Evolutionary conservation across 2,888 invertebrate species (phyloP), one percentile per base, ranked within the genome.

Genomic region (Dysmachus trigonus): DNA sequence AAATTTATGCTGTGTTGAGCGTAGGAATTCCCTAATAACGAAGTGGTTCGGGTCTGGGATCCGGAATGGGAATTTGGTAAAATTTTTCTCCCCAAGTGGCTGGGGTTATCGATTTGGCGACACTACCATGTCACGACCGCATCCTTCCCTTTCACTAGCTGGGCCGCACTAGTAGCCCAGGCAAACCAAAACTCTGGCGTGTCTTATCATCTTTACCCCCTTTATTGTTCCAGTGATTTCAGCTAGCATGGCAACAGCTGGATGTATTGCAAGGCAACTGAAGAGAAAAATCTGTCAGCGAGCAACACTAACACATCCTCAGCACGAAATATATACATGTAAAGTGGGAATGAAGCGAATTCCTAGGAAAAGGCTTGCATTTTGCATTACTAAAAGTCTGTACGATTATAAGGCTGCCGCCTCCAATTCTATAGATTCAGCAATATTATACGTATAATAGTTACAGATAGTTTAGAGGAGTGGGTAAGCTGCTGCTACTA

Each of bases 231-330:
- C 74, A 74, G 74, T 85, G 85, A 85, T 85, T 85, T 85, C 71
- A 74, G 85, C 74, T 85, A 85, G 74, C 85, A 85, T 85, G 85
- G 85, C 85, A 85, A 85, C 85, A 85, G 85, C 85, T 72, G 51
- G 74, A 74, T 74, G 74, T 85, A 33, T 85, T 85, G 47, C 51
- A 51, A 47, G 35, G 85, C 74, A 85, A 74, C 85, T 85, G 47
- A 85, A 76, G 74, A 73, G 73, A 72, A 84, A 85, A 85, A 85
- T 82, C 82, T 35, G 35, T 71, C 62, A 31, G 62, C 62, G 82
- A 82, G 62, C 62, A 82, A 35, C 82, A 82, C 82, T 71, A 82
- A 82, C 71, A 82, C 62, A 38, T 62, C 38, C 82, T 71, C 71
- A 82, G 35, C 22, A 33, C 82, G 18, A 31, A 33, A 38, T 62